Percentiles rank a stretch among this genome's conserved stretches.
These are phyloP conservation scores for Burhinus bistriatus DNA, from an alignment of 2,113 vertebrate species.

Conservation along the genomic window DNA sequence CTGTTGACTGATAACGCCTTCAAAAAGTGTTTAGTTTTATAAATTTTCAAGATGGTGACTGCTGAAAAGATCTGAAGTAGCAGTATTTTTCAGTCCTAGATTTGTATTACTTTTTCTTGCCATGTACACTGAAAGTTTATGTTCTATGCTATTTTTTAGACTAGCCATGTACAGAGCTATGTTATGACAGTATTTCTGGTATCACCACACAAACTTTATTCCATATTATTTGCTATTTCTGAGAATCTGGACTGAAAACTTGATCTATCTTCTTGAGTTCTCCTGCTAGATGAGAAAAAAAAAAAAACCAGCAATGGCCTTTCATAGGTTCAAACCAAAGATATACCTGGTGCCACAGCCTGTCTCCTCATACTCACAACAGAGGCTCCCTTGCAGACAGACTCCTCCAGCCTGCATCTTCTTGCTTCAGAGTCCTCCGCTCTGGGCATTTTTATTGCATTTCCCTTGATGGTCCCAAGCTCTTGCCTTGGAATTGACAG, in stretches of 20 bases:
- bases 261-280: background rate
- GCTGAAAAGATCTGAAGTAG: background rate
- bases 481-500: background rate
- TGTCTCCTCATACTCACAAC: background rate
- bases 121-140: background rate
- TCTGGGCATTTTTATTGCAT: background rate
- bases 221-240: background rate
- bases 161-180: background rate
- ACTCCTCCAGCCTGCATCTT: background rate
- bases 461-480: background rate
- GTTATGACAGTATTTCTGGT: background rate
- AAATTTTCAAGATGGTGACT: background rate
- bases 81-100: background rate
- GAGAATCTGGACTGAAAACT: background rate
- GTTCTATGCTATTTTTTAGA: background rate
- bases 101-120: background rate
- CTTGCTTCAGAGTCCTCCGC: background rate
- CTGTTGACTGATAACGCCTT: background rate
- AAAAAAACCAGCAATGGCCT: background rate
- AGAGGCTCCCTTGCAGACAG: background rate
- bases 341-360: background rate
- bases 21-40: background rate
- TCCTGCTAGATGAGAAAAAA: background rate
- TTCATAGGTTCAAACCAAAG: background rate
- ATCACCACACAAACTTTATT: background rate